Evolutionary conservation across 2,797 vertebrate genomes (phyloP), one percentile per base, ranked within the genome.

Genomic region (Ibycter americanus): DNA sequence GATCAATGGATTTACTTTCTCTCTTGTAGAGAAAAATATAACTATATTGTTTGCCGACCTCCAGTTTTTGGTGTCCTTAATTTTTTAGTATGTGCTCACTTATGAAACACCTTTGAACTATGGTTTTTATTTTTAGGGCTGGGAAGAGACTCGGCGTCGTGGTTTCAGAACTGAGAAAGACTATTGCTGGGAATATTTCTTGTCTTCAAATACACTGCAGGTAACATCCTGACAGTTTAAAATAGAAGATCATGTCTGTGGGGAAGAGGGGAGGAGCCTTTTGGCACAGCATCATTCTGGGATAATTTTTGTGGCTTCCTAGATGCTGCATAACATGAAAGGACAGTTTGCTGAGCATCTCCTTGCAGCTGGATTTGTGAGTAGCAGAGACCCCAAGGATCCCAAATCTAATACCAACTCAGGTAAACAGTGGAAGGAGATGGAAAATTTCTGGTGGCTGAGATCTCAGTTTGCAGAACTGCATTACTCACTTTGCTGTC

Each of bases 271-370:
- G 36, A 47, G 58, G 31, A 71, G 44, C 34, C 38, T 46, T 36
- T 42, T 34, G 49, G 70, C 4, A 4, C 59, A 74, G 31, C 26
- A 6, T 19, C 31, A 3, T 26, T 40, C n/a, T 67, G 42, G 31
- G 44, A 34, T 29, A 15, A 31, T 23, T 61, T 23, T 9, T 22
- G 1, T 73, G 92, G 19, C 71, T 94, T 79, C 79, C 93, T 76
- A 99, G 99, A 99, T 99, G 99, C 98, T 99, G 94, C 98, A 99
- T 93, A 99, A 99, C 96, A 99, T 99, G 99, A 99, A 99, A 96
- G 98, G 98, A 12, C 99, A 99, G 97, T 99, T 99, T 98, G 98
- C 99, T 5, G 99, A 99, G 90, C 99, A 99, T 95, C 99, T 99
- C 36, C 98, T 99, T 95, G 97, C 98, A 46, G 97, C 99, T 87